Conservation (phyloP, 1,140 invertebrate genomes). For the Mesaphorura yosii region DNA sequence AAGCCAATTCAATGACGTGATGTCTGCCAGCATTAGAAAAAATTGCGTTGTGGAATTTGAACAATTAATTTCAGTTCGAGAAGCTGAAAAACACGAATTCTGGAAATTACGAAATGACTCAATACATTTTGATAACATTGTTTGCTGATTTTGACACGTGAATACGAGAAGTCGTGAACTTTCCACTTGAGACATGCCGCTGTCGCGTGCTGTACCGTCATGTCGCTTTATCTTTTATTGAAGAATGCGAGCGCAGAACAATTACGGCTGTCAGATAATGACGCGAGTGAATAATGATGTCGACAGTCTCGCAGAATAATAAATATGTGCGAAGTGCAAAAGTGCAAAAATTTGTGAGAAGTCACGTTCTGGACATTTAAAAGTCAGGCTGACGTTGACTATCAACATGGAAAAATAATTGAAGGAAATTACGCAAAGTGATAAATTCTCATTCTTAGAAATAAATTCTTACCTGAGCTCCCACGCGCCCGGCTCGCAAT, state of each 20-base stretch:
- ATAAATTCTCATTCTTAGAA: background rate
- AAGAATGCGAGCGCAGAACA: too few species aligned
- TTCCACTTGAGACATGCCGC: too few species aligned
- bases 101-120: background rate
- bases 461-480: conserved; percentile 57
- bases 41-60: too few species aligned
- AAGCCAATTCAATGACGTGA: background rate
- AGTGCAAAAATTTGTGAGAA: background rate
- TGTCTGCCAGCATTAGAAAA: too few species aligned
- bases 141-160: background rate
- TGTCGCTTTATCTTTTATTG: too few species aligned
- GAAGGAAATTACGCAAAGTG: too few species aligned
- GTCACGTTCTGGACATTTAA: background rate
- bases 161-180: background rate
- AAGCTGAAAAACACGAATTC: background rate
- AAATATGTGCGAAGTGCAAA: background rate
- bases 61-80: background rate
- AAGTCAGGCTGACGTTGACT: too few species aligned
- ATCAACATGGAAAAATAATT: too few species aligned
- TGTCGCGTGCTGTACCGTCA: too few species aligned
- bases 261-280: too few species aligned
- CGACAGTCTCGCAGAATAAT: too few species aligned
- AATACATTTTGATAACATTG: background rate
- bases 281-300: too few species aligned
- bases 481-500: conserved; percentile 63